Base-by-base conservation (phyloP, 2,797 vertebrate species). In the Gymnothorax javanicus region DNA sequence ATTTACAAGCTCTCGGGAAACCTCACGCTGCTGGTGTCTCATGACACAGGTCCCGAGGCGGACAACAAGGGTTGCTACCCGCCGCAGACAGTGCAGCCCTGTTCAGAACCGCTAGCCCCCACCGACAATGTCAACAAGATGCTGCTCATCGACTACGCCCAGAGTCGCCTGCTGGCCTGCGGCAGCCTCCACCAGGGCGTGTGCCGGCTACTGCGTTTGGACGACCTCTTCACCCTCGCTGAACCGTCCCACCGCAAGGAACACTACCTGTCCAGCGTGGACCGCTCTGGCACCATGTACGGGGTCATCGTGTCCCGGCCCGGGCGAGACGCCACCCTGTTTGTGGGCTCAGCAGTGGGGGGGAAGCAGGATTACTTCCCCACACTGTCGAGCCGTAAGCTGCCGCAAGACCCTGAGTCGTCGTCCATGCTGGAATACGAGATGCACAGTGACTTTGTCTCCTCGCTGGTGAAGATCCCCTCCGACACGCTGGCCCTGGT, bases 111-210 rank as follows among this genome's bases (percentile, higher is more conserved):
- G 6, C 97, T 99, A 54, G 97, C 97, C 8, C 94, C 98, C 17
- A 99, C 99, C 91, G 97, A 98, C 95, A 99, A 99, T 0, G 97
- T 99, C 93, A 99, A 99, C 96, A 99, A 99, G 94, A 96, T 99
- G 86, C 96, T 99, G 23, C 96, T 99, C 88, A 97, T 99, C 0
- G 99, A 99, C 94, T 99, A 99, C 93, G 97, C 97, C 0, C 98
- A 99, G 93, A 99, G 99, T 88, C 96, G 98, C 69, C 92, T 99
- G 92, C 95, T 99, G 92, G 99, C 98, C 54, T 99, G 98, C 0
- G 99, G 99, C 62, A 99, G 99, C 93, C 97, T 99, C 85, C 99
- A 98, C 95, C 98, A 99, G 93, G 99, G 99, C 0, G 98, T 99
- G 23, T 99, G 99, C 93, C 99, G 99, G 89, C 96, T 99, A 89